Evolutionary conservation across 2,888 invertebrate species (phyloP), one percentile per base, ranked within the genome.

Genomic region (Pristionchus fissidentatus): DNA sequence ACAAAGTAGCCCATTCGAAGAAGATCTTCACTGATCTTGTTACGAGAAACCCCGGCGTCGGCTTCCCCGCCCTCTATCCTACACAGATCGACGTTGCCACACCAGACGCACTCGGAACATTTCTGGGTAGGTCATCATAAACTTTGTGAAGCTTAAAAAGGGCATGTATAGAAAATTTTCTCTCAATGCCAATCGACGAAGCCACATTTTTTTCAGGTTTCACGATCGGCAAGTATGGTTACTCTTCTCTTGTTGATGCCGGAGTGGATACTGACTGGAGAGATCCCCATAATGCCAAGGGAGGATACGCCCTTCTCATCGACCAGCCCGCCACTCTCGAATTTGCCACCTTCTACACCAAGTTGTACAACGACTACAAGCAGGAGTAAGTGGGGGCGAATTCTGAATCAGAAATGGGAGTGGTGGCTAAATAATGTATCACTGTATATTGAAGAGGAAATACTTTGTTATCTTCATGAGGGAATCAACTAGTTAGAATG

Each of bases 261-360:
- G 38, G 62, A 41, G 86, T 89, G n/a, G 89, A 90, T 75, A 90
- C 91, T 1, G 90, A 91, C 84, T 90, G 90, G 90, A 86, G 87
- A 66, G 87, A 90, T 70, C 90, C 90, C 10, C 84, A 87, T 55
- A 87, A 87, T 55, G 70, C 84, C 10, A 62, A 87, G 26, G 43
- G 79, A 38, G 89, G 89, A 26, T 90, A 87, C 77, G 85, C n/a
- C n/a, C n/a, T n/a, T n/a, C n/a, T 86, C 41, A 73, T 91, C 52
- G 91, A 91, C 84, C 91, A 91, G 84, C 87, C 89, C n/a, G 85
- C 89, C 22, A 88, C 89, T 26, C 84, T 87, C 35, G 43, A 52
- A 41, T 43, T 43, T 1, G 15, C 43, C 22, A 41, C 46, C 70
- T 70, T 41, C 15, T 83, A 77, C 79, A 73, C 57, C 41, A 84